Base-by-base conservation (phyloP, 2,113 vertebrate species). In the Callaeas wilsoni region DNA sequence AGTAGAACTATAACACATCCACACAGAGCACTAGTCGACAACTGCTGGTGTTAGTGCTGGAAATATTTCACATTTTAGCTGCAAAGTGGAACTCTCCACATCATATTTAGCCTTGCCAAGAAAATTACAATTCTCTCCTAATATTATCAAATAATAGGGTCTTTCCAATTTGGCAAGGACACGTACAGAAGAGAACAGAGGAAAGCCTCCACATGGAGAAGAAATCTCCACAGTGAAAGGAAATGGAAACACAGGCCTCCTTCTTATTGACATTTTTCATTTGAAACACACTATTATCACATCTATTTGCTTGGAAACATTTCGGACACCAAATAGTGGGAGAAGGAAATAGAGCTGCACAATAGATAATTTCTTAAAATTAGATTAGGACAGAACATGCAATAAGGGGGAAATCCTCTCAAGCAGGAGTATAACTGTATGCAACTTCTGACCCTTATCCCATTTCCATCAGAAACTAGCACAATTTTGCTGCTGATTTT, bases 131-230 rank as follows among this genome's bases (percentile, higher is more conserved):
- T 73, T 76, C 71, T 68, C 74, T 86, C 79, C 80, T 80, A 80
- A 39, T 59, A 89, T 47, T 69, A 96, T 81, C 73, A 77, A 82
- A 46, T 65, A 88, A 86, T 37, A 78, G 70, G 74, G 86, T 86
- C 82, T 94, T 97, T 91, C 93, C 93, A 96, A 57, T 78, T 80
- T 95, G 93, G 95, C 74, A 84, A 42, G 77, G 65, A 52, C 70
- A 52, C 5, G 26, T 56, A 53, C 37, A 70, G 44, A 69, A 62
- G 19, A 83, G 73, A 89, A 91, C 56, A 95, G 87, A 96, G 79
- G 44, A 87, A 88, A 89, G 46, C 47, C 46, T 89, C 62, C 44
- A 63, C 49, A 41, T 16, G 33, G 73, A 65, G 65, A 82, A 81
- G 64, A 92, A 81, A 85, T 57, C 33, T 94, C 37, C 60, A 95